Percentiles rank a stretch among this genome's conserved stretches.
Evolutionary conservation across 2,797 vertebrate species (phyloP).

Genomic region (Acipenser transmontanus): DNA sequence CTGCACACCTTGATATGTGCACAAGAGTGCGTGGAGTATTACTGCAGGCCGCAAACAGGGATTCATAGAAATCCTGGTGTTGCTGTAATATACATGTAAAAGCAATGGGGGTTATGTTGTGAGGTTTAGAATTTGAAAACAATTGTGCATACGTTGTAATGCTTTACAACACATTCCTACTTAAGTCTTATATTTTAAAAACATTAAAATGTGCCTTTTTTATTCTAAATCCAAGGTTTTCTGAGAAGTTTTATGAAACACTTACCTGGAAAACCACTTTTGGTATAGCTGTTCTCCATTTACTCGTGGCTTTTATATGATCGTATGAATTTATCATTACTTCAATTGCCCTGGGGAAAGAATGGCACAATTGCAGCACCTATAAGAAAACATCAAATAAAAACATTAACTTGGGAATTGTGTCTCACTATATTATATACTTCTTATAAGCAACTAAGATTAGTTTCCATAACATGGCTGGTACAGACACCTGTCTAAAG

Average conservation of each 20-base stretch:
- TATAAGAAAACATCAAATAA: slow-evolving; percentile 30
- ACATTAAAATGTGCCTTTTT: too few relatives aligned
- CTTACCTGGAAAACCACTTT: slow-evolving; percentile 75
- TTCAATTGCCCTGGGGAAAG: slow-evolving; percentile 75
- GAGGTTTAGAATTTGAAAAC: not conserved
- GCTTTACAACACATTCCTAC: too few relatives aligned
- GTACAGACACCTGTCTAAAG: too few relatives aligned
- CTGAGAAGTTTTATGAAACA: too few relatives aligned
- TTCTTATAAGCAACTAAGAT: too few relatives aligned
- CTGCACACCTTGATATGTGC: slow-evolving; percentile 79
- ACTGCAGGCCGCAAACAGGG: slow-evolving; percentile 76
- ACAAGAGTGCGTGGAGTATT: slow-evolving; percentile 79
- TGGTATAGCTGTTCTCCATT: slow-evolving; percentile 82
- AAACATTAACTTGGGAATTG: not conserved
- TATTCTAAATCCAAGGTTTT: too few relatives aligned
- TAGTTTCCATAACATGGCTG: too few relatives aligned
- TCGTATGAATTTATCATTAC: slow-evolving; percentile 81
- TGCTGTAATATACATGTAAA: slow-evolving; percentile 45
- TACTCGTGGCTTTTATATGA: slow-evolving; percentile 66
- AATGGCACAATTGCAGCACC: slow-evolving; percentile 81
- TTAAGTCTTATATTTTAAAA: too few relatives aligned
- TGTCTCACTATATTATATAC: not conserved
- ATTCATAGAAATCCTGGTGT: slow-evolving; percentile 80
- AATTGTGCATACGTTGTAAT: too few relatives aligned
- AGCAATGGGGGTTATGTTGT: too few relatives aligned